phyloP scores from a whole-genome alignment of 1,140 invertebrate species.

The Magallana ariakensis region DNA sequence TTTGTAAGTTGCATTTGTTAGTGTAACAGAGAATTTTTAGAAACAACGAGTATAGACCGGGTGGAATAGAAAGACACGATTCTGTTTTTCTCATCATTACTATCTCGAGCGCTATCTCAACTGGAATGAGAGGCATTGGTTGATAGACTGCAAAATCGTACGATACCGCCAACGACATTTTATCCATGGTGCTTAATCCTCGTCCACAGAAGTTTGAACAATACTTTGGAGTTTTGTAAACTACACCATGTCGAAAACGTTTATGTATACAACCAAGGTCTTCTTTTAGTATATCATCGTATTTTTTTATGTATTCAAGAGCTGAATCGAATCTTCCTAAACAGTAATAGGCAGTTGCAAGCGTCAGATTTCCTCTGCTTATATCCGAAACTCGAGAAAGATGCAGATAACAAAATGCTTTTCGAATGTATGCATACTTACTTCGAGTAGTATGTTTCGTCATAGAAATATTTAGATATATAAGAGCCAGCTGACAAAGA shows the following conservation, averaged over 20 bases:
- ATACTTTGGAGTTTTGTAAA: background rate
- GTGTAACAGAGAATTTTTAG: background rate
- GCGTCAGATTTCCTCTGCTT: background rate
- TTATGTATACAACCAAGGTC: no score
- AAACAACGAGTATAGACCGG: background rate
- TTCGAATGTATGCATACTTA: background rate
- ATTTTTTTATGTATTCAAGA: background rate
- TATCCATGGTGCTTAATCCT: background rate
- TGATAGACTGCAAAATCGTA: background rate
- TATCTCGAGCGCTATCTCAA: background rate
- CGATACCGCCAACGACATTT: background rate
- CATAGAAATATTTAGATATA: no score
- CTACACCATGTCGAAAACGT: background rate
- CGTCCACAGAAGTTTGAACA: background rate
- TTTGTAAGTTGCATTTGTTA: background rate
- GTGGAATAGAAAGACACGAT: background rate
- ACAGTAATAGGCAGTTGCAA: background rate
- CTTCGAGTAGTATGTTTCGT: no score
- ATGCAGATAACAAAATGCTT: background rate
- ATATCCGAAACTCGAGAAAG: background rate
- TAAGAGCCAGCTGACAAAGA: no score
- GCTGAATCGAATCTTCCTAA: background rate
- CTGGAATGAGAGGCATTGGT: background rate
- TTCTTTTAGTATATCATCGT: background rate
- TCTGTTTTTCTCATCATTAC: background rate